phyloP scores from a whole-genome alignment of 2,888 invertebrate species.

The Opisthograptis luteolata region DNA sequence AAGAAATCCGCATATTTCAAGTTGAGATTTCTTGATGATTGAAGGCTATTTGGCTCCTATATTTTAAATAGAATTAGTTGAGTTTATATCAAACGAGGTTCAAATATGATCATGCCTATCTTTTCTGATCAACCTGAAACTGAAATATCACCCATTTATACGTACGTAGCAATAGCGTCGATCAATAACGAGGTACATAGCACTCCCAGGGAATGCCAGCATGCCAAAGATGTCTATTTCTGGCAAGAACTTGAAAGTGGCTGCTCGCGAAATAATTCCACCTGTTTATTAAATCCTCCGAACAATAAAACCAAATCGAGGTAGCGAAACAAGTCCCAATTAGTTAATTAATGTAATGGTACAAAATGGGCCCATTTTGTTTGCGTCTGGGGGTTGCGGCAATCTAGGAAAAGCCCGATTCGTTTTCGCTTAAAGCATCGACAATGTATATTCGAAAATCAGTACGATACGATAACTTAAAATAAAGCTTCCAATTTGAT shows the following conservation, averaged over 20 bases:
- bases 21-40: no score
- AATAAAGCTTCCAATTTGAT: background rate
- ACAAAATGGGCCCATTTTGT: slow-evolving; percentile 20
- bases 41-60: no score
- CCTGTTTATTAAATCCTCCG: slow-evolving; percentile 25
- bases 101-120: no score
- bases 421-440: slow-evolving; percentile 14
- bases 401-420: slow-evolving; percentile 6
- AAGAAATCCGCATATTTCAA: no score
- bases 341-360: slow-evolving; percentile 30
- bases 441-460: slow-evolving; percentile 3
- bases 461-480: slow-evolving; percentile 7
- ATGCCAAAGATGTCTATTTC: slow-evolving; percentile 34
- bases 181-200: slow-evolving; percentile 12
- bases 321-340: slow-evolving; percentile 25
- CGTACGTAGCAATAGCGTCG: slow-evolving; percentile 14
- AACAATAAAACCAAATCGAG: slow-evolving; percentile 15
- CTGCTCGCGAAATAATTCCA: slow-evolving; percentile 14
- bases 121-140: no score
- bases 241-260: slow-evolving; percentile 28
- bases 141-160: background rate
- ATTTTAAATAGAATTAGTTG: no score
- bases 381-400: slow-evolving; percentile 17
- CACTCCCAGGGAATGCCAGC: slow-evolving; percentile 31
- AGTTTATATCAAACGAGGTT: no score